Conservation (phyloP, 2,113 vertebrate species). For the Eclectus roratus region DNA sequence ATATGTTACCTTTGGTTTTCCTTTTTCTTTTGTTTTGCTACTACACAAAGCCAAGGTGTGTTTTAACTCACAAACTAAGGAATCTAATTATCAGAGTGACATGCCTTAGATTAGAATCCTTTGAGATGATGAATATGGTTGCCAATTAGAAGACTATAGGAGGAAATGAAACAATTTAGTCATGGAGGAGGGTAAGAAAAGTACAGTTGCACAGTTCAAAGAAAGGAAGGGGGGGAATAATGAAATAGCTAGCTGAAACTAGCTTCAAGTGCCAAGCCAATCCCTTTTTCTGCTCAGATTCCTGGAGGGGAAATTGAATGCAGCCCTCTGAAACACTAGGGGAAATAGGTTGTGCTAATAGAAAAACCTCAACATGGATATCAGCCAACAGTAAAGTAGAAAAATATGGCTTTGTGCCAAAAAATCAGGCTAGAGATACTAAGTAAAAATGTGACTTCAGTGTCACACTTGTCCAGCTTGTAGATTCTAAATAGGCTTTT, state of each 20-base stretch:
- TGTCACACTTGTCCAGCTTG: not conserved
- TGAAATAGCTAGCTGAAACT: slow-evolving; percentile 3
- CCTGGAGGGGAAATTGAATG: not conserved
- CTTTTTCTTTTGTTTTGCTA: not conserved
- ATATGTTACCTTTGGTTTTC: not conserved
- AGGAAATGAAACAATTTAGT: not conserved
- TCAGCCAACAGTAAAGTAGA: slow-evolving; percentile 32
- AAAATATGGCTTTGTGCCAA: slow-evolving; percentile 7
- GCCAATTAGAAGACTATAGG: not conserved
- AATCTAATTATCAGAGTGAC: not conserved
- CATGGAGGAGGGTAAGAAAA: not conserved
- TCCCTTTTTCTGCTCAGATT: slow-evolving; percentile 22
- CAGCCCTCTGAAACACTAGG: not conserved
- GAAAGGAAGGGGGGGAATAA: not conserved
- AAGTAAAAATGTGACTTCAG: not conserved
- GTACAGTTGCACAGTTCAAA: not conserved
- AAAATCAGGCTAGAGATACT: not conserved
- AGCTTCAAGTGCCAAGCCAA: not conserved
- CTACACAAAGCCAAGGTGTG: not conserved
- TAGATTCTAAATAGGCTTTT: not conserved
- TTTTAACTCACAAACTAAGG: not conserved
- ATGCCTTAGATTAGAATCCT: not conserved
- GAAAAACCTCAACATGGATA: slow-evolving; percentile 25
- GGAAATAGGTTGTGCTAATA: slow-evolving; percentile 43
- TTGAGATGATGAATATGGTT: not conserved